Conservation (phyloP, 2,113 vertebrate genomes). For the Thunnus maccoyii region DNA sequence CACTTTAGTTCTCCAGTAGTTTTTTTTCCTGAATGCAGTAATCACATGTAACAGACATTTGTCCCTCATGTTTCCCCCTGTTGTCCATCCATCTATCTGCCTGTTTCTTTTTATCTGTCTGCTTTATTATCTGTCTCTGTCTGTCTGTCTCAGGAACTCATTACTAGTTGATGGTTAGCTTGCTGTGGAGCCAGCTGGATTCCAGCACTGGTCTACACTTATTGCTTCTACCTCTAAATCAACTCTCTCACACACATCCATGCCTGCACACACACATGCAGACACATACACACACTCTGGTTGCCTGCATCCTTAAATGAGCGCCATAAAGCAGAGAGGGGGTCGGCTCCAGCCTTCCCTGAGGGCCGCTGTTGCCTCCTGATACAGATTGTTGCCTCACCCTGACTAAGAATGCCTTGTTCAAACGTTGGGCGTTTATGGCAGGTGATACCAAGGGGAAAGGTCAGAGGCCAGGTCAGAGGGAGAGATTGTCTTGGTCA, state of each 20-base stretch:
- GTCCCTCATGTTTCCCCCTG: too few relatives aligned
- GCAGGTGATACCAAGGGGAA: constrained; percentile 77
- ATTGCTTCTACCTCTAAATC: constrained; percentile 64
- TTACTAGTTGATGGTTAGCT: constrained; percentile 77
- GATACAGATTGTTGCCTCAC: constrained; percentile 72
- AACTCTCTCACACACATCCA: constrained; percentile 13
- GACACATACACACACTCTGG: constrained; percentile 36
- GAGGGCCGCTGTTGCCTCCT: constrained; percentile 55
- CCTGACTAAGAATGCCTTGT: constrained; percentile 77
- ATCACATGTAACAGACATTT: too few relatives aligned
- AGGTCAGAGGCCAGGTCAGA: constrained; percentile 69
- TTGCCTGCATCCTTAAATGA: constrained; percentile 62
- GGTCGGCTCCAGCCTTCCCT: constrained; percentile 52
- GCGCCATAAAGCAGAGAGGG: constrained; percentile 74
- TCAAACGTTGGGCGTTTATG: constrained; percentile 76
- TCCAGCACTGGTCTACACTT: constrained; percentile 51
- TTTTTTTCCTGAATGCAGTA: neutral
- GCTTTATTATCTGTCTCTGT: neutral
- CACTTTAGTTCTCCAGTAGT: neutral
- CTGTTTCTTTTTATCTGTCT: neutral
- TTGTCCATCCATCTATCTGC: neutral
- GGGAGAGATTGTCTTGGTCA: constrained; percentile 57
- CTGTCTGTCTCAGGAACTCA: constrained; percentile 33
- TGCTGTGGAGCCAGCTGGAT: constrained; percentile 71
- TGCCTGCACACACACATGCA: constrained; percentile 10